Percentiles rank a stretch among this genome's conserved stretches.
Evolutionary conservation across 2,113 vertebrate species (phyloP).

Genomic region (Castor canadensis): DNA sequence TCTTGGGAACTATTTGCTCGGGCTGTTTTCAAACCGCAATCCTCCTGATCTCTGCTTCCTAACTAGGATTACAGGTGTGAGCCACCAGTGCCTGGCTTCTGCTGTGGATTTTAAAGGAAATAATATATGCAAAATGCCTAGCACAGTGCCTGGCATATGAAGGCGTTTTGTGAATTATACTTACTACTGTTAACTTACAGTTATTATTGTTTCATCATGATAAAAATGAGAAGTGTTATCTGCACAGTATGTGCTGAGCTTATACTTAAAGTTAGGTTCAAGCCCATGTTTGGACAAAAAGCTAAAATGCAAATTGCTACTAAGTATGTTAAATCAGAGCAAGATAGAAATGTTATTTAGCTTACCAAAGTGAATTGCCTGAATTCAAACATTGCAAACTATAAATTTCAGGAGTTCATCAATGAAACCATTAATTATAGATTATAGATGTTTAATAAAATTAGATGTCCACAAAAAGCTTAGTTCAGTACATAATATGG

Average conservation of each 20-base stretch:
- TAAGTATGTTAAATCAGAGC: conserved; percentile 19
- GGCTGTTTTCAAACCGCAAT: too few species aligned
- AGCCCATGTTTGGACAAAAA: conserved; percentile 17
- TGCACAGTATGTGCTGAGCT: neutral
- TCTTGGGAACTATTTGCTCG: too few species aligned
- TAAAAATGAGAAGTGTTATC: neutral
- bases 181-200: neutral
- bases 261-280: neutral
- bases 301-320: neutral
- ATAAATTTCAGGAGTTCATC: neutral
- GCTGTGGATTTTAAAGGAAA: conserved; percentile 33
- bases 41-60: too few species aligned
- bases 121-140: too few species aligned
- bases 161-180: neutral
- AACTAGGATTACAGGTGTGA: too few species aligned
- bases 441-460: neutral
- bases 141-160: neutral
- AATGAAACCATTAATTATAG: neutral
- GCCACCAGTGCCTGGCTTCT: too few species aligned
- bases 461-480: neutral
- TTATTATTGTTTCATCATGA: neutral
- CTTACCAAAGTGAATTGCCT: neutral
- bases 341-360: neutral
- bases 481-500: neutral
- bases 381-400: neutral